These are phyloP conservation scores for Enteromius fasciolatus DNA, from an alignment of 2,797 vertebrate species.

Conservation along the genomic window DNA sequence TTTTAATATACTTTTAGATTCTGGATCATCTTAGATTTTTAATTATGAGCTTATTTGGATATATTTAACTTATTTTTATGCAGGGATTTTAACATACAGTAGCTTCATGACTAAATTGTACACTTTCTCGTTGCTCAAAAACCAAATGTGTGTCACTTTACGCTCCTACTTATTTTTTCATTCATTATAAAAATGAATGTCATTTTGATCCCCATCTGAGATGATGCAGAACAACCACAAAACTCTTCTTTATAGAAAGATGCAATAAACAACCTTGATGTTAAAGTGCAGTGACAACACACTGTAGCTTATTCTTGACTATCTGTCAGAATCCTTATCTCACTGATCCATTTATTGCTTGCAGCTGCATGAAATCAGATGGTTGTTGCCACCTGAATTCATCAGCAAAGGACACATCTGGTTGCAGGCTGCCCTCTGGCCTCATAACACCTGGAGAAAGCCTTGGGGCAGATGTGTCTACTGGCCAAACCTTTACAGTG, in stretches of 20 bases:
- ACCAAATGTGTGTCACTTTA: too few relatives aligned
- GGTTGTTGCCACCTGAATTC: slow-evolving; percentile 10
- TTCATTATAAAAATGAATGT: background rate
- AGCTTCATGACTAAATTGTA: background rate
- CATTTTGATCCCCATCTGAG: background rate
- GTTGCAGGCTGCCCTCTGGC: slow-evolving; percentile 19
- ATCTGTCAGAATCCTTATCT: background rate
- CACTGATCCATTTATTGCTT: slow-evolving; percentile 20
- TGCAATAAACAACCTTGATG: background rate
- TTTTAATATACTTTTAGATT: too few relatives aligned
- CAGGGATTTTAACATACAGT: background rate
- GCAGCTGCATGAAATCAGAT: slow-evolving; percentile 7
- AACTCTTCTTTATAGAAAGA: background rate
- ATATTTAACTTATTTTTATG: background rate
- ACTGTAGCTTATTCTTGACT: background rate
- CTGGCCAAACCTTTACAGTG: background rate
- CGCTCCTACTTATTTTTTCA: too few relatives aligned
- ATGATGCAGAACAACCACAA: background rate
- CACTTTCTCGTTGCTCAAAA: background rate
- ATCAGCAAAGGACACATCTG: slow-evolving; percentile 29
- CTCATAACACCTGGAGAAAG: slow-evolving; percentile 36
- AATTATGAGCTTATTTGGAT: too few relatives aligned
- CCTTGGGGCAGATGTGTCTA: slow-evolving; percentile 22
- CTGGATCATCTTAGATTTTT: too few relatives aligned
- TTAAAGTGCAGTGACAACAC: background rate